Conservation (phyloP, 1,140 invertebrate genomes). For the Drosophila triauraria region DNA sequence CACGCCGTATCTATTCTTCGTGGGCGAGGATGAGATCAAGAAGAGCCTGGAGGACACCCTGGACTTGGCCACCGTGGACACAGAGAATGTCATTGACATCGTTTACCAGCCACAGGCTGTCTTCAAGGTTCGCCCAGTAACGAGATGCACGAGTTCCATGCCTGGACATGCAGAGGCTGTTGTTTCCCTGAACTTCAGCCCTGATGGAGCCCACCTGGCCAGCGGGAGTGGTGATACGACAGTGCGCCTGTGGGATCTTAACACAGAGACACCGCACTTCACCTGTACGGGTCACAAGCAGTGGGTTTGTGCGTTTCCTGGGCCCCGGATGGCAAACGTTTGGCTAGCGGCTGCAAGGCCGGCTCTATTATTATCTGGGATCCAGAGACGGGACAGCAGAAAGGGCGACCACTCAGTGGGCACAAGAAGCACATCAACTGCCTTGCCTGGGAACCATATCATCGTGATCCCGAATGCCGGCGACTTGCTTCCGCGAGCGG, state of each 20-base stretch:
- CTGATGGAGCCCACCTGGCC: conserved; percentile 95
- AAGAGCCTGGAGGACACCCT: conserved; percentile 90
- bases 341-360: conserved; percentile 98
- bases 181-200: conserved; percentile 96
- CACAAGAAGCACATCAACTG: conserved; percentile 98
- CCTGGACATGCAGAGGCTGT: conserved; percentile 98
- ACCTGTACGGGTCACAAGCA: conserved; percentile 96
- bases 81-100: conserved; percentile 95
- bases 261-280: conserved; percentile 96
- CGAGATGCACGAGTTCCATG: conserved; percentile 93
- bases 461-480: conserved; percentile 92
- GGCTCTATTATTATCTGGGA: conserved; percentile 97
- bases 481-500: conserved; percentile 96
- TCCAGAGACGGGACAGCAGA: conserved; percentile 93
- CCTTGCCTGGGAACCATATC: conserved; percentile 97
- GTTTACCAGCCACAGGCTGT: conserved; percentile 99
- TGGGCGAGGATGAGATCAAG: conserved; percentile 95
- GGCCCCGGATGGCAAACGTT: conserved; percentile 95
- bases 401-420: conserved; percentile 92
- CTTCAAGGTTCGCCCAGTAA: conserved; percentile 94
- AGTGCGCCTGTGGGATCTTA: conserved; percentile 98
- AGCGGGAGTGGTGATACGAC: conserved; percentile 99
- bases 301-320: conserved; percentile 98
- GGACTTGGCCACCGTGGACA: conserved; percentile 89
- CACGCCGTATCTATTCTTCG: conserved; percentile 95